These are phyloP conservation scores for Sardina pilchardus DNA, from an alignment of 2,113 vertebrate species.

Conservation along the genomic window DNA sequence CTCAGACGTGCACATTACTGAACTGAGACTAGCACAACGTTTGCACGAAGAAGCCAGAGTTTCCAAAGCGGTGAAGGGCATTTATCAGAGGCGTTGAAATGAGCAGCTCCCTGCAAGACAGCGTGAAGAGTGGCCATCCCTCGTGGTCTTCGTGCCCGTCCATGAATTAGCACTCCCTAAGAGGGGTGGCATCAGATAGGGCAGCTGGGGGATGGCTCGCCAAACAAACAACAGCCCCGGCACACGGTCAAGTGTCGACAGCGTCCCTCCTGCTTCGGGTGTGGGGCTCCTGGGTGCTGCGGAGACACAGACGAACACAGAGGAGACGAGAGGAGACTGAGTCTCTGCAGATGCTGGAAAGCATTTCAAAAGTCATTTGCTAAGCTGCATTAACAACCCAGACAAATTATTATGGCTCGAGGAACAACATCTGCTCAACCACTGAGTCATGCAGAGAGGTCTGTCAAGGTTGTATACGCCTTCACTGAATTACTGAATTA, in stretches of 20 bases:
- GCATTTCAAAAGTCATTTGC: too few relatives aligned
- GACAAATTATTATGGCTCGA: not conserved
- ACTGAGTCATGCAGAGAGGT: not conserved
- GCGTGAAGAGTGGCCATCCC: not conserved
- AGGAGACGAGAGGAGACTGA: not conserved
- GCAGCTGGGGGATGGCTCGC: not conserved
- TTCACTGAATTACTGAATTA: too few relatives aligned
- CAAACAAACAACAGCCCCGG: not conserved
- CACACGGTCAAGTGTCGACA: not conserved
- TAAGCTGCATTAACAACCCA: not conserved
- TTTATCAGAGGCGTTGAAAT: not conserved
- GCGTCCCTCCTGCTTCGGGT: not conserved
- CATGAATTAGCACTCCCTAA: not conserved
- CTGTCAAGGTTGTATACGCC: not conserved
- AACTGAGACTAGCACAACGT: not conserved
- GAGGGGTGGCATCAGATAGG: not conserved
- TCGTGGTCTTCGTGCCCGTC: not conserved
- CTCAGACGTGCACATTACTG: not conserved
- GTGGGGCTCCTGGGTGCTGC: not conserved
- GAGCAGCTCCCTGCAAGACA: not conserved
- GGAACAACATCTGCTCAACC: not conserved
- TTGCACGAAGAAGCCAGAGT: not conserved
- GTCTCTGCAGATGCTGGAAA: not conserved
- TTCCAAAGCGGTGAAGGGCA: not conserved
- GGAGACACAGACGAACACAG: not conserved